phyloP scores from a whole-genome alignment of 2,113 vertebrate genomes.

The Seriola rivoliana region DNA sequence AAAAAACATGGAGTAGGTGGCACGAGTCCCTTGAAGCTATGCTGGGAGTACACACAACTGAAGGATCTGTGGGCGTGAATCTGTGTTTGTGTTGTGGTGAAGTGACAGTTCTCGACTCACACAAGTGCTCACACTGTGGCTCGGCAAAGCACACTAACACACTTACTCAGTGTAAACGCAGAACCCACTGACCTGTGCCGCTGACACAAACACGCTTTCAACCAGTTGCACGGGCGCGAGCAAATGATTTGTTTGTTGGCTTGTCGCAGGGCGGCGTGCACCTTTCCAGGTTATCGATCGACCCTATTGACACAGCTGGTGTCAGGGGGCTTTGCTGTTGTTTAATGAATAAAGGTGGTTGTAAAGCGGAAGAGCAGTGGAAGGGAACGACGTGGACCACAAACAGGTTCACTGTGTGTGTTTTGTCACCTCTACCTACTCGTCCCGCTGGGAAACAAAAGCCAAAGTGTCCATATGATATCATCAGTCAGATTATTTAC shows the following conservation, averaged over 20 bases:
- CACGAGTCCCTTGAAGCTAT: conserved; percentile 25
- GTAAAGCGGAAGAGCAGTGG: neutral
- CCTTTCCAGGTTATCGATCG: conserved; percentile 38
- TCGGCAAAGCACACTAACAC: neutral
- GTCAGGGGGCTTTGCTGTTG: conserved; percentile 27
- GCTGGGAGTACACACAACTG: conserved; percentile 11
- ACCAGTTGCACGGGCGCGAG: conserved; percentile 13
- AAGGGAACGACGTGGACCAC: neutral
- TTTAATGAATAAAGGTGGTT: conserved; percentile 21
- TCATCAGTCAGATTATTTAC: neutral
- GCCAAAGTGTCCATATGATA: neutral
- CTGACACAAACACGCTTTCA: conserved; percentile 7
- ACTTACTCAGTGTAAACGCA: neutral
- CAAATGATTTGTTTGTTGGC: conserved; percentile 24
- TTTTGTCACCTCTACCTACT: neutral
- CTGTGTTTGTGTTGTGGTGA: conserved; percentile 40
- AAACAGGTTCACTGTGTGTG: neutral
- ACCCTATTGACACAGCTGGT: conserved; percentile 67
- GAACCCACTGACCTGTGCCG: neutral
- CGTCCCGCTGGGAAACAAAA: neutral
- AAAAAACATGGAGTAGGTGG: conserved; percentile 48
- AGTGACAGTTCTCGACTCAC: conserved; percentile 38
- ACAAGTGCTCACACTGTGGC: neutral
- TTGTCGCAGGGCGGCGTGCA: conserved; percentile 8
- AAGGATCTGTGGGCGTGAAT: conserved; percentile 52